Conservation (phyloP, 2,113 vertebrate genomes). For the Daboia siamensis region DNA sequence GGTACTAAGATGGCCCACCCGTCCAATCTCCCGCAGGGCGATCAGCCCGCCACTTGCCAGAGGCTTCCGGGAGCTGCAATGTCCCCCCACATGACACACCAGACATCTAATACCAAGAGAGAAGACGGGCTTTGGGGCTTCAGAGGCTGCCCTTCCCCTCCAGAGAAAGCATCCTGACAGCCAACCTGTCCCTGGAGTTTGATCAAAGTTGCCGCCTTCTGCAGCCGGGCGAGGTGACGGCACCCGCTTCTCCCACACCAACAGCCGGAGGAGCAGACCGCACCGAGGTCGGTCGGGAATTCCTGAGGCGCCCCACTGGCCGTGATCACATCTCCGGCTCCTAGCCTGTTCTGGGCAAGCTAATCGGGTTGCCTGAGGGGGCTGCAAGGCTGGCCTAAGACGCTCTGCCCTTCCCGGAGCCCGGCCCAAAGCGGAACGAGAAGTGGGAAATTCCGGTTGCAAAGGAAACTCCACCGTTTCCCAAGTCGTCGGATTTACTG, state of each 20-base stretch:
- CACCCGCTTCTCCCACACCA: too few relatives aligned
- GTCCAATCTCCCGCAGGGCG: neutral
- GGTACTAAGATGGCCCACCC: too few relatives aligned
- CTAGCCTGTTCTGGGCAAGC: neutral
- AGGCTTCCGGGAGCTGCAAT: too few relatives aligned
- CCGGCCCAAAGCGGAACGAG: neutral
- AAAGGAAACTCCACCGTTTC: neutral
- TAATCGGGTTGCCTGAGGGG: fast-evolving
- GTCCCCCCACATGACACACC: neutral
- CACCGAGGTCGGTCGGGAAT: neutral
- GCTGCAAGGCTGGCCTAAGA: neutral
- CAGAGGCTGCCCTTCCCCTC: too few relatives aligned
- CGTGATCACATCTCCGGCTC: neutral
- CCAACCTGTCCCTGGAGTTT: neutral
- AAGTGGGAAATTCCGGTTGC: neutral
- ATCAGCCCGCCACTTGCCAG: neutral
- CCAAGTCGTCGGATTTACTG: fast-evolving
- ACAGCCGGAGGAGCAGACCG: neutral
- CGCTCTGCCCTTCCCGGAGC: neutral
- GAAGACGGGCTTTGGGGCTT: too few relatives aligned
- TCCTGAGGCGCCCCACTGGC: neutral
- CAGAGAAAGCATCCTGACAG: neutral
- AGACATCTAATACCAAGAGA: too few relatives aligned
- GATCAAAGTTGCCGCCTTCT: neutral
- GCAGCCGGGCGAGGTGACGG: neutral